These are phyloP conservation scores for Polietes domitor DNA, from an alignment of 2,888 invertebrate species.

Conservation along the genomic window DNA sequence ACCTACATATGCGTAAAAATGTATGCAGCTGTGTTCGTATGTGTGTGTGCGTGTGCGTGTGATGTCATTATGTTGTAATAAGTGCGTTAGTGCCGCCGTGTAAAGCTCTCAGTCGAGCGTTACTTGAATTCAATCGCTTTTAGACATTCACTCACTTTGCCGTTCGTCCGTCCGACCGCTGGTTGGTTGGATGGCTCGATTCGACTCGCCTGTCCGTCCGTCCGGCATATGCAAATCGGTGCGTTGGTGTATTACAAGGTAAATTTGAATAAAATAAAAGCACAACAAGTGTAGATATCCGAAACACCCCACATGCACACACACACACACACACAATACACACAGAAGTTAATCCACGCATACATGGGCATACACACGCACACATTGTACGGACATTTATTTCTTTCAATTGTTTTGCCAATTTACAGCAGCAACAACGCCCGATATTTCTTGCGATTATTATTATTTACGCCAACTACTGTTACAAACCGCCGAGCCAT, in stretches of 20 bases:
- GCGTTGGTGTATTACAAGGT: slow-evolving; percentile 63
- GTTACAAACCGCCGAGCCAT: slow-evolving; percentile 43
- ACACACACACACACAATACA: slow-evolving; percentile 2
- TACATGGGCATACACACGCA: background rate
- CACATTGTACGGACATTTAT: slow-evolving; percentile 36
- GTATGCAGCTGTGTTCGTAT: background rate
- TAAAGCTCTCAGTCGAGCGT: slow-evolving; percentile 46
- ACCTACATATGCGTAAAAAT: background rate
- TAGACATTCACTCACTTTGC: slow-evolving; percentile 16
- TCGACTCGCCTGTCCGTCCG: slow-evolving; percentile 3
- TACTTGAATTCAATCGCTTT: slow-evolving; percentile 51
- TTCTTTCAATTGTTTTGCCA: background rate
- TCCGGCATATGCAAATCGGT: slow-evolving; percentile 50
- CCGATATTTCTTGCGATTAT: background rate
- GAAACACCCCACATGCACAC: slow-evolving; percentile 21
- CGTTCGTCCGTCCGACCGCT: background rate
- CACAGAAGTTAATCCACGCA: background rate
- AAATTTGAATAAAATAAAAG: slow-evolving; percentile 39
- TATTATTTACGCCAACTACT: slow-evolving; percentile 54
- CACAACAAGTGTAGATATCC: slow-evolving; percentile 58
- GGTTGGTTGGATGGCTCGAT: background rate
- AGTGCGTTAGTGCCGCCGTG: slow-evolving; percentile 3
- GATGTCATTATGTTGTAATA: slow-evolving; percentile 23
- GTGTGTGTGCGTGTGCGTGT: slow-evolving; percentile 15
- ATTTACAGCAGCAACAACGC: slow-evolving; percentile 10